Base-by-base conservation (phyloP, 2,797 vertebrate genomes). In the Propithecus deckenii region DNA sequence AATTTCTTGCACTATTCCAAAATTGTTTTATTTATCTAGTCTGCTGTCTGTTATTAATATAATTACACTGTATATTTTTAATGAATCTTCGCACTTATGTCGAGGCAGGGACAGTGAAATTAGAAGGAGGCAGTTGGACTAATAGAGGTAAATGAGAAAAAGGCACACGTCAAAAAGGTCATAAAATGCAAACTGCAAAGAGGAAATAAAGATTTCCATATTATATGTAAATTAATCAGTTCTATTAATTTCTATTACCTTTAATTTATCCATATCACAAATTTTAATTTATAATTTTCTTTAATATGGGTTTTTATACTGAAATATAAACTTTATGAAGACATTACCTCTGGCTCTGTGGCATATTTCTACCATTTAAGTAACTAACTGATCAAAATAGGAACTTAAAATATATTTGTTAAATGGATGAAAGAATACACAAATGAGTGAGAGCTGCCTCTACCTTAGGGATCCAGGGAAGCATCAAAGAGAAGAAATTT, bases 11-110 rank as follows among this genome's bases (percentile, higher is more conserved):
- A 35, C 89, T 96, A 87, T 96, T 93, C 38, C 76, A 95, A 89
- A 95, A 79, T 41, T 84, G 30, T 95, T 97, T 94, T 90, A 41
- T 41, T 97, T 78, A 96, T 96, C 55, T 96, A 50, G 84, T 93
- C 79, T 38, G 95, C 18, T 89, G 22, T 15, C 69, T 7, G 0
- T 78, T 95, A 83, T 79, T 91, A 91, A 91, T 86, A 76, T 94
- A 95, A 96, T 94, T 92, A 52, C 9, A 50, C 8, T 38, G 2
- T 55, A 61, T 80, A 91, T 86, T 94, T 80, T 41, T 93, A 93
- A 92, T 83, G 25, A 71, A 59, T 91, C 10, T 85, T 91, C 79
- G 25, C 28, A 97, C 7, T 89, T 83, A 79, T 20, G 35, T 15
- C 85, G 20, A 89, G 41, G 20, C 12, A 75, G 32, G 2, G 28